phyloP scores from a whole-genome alignment of 2,888 invertebrate species.

The Leucozona laternaria region DNA sequence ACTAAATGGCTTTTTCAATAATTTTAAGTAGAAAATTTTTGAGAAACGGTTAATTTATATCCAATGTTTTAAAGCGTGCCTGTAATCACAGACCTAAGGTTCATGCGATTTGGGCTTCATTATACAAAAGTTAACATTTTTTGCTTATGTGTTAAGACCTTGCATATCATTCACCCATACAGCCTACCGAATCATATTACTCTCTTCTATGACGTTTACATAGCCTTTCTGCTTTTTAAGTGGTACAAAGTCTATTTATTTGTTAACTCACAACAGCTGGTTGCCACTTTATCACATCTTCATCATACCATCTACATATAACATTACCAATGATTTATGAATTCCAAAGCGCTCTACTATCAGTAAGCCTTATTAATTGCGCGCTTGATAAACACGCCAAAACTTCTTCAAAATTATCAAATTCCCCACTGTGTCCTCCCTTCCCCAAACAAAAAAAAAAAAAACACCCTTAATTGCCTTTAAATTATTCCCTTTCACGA shows the following conservation, averaged over 20 bases:
- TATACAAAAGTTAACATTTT: no score
- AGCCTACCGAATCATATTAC: no score
- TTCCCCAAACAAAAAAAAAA: neutral
- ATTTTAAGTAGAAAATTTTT: no score
- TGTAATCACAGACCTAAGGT: no score
- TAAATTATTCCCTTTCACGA: constrained; percentile 47
- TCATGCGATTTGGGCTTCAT: no score
- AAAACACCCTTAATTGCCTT: constrained; percentile 51
- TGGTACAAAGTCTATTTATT: neutral
- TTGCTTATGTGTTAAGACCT: no score
- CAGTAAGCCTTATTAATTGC: constrained; percentile 51
- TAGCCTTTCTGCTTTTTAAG: neutral
- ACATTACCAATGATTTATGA: constrained; percentile 48
- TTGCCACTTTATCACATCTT: constrained; percentile 15
- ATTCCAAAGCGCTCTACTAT: constrained; percentile 24
- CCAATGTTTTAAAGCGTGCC: no score
- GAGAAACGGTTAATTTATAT: no score
- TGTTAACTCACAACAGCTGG: neutral
- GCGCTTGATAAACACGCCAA: constrained; percentile 44
- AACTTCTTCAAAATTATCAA: constrained; percentile 58
- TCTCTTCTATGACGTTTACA: neutral
- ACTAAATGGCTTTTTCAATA: no score
- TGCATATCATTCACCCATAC: no score
- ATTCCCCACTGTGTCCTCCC: constrained; percentile 6
- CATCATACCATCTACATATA: neutral